Evolutionary conservation across 2,113 vertebrate species (phyloP).

Genomic region (Rhea americana): DNA sequence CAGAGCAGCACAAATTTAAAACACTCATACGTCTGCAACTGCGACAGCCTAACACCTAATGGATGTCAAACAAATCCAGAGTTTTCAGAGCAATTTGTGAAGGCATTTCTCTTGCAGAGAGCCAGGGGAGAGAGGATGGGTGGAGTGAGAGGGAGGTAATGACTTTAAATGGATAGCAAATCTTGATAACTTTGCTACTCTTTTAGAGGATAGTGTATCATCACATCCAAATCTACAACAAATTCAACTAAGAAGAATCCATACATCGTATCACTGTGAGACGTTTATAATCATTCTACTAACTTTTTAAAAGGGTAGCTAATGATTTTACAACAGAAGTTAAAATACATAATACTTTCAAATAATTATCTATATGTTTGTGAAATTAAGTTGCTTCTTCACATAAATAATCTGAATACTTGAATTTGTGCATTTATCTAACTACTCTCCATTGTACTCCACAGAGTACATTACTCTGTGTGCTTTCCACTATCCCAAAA

Average conservation of each 20-base stretch:
- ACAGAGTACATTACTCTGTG: background rate
- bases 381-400: background rate
- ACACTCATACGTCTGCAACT: background rate
- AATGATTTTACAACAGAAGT: background rate
- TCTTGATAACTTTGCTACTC: background rate
- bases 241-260: background rate
- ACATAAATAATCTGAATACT: background rate
- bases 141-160: no score
- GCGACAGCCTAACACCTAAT: background rate
- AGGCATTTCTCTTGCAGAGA: background rate
- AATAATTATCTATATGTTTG: background rate
- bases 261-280: background rate
- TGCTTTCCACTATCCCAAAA: background rate
- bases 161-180: background rate
- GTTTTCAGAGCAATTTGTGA: background rate
- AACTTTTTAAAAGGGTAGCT: background rate
- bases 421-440: background rate
- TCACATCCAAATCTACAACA: background rate
- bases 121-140: no score
- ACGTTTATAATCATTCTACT: background rate
- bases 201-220: background rate
- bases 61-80: accelerated
- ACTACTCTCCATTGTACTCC: background rate
- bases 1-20: background rate
- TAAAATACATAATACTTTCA: background rate